Conservation (phyloP, 2,888 invertebrate genomes). For the Ditylenchus weischeri region DNA sequence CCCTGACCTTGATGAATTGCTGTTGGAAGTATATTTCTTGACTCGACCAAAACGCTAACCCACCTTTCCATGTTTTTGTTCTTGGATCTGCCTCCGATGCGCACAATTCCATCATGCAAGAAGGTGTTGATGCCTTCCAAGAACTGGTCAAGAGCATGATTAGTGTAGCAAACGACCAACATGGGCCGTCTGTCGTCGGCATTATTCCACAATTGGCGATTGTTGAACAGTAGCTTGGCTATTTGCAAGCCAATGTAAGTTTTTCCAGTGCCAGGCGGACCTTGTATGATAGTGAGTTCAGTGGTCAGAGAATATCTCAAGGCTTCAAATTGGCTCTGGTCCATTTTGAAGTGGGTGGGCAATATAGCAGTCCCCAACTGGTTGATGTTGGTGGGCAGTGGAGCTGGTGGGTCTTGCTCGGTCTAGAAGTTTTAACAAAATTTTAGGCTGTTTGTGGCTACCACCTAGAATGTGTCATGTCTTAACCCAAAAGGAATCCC, state of each 20-base stretch:
- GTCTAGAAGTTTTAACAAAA: no score
- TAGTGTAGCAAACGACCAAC: slow-evolving; percentile 77
- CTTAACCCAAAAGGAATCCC: no score
- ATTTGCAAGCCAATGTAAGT: slow-evolving; percentile 71
- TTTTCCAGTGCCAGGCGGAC: slow-evolving; percentile 84
- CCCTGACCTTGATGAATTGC: no score
- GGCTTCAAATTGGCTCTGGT: slow-evolving; percentile 70
- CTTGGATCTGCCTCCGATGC: slow-evolving; percentile 72
- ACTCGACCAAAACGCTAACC: neutral
- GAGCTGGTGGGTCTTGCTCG: no score
- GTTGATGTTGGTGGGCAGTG: neutral
- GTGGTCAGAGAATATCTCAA: slow-evolving; percentile 70
- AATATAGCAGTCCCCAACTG: neutral
- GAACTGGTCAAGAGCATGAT: slow-evolving; percentile 83
- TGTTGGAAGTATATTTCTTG: no score
- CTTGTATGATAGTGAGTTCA: slow-evolving; percentile 77
- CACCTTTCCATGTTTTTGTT: slow-evolving; percentile 62
- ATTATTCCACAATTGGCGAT: slow-evolving; percentile 33
- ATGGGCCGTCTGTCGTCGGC: slow-evolving; percentile 64
- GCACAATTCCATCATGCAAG: slow-evolving; percentile 66
- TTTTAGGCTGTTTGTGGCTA: no score
- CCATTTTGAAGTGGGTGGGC: slow-evolving; percentile 60
- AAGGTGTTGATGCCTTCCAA: slow-evolving; percentile 68
- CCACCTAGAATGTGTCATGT: no score
- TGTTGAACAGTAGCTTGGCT: slow-evolving; percentile 33